phyloP scores from a whole-genome alignment of 2,888 invertebrate genomes.

The Dolichopus griseipennis region DNA sequence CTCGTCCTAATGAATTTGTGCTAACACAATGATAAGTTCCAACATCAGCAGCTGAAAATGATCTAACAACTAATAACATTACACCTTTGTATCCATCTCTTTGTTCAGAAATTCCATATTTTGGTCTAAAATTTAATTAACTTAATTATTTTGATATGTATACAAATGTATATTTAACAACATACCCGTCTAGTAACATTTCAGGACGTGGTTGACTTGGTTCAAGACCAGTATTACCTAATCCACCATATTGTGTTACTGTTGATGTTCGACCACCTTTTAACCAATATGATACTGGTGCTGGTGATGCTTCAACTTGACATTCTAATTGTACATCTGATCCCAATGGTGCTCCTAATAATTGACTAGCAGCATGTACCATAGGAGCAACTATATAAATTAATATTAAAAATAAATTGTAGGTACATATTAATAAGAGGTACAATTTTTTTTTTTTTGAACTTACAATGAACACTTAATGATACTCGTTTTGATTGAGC shows the following conservation, averaged over 20 bases:
- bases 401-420: background rate
- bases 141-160: background rate
- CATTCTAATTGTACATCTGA: constrained; percentile 81
- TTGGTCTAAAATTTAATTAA: constrained; percentile 32
- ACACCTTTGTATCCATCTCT: constrained; percentile 42
- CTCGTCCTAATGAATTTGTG: constrained; percentile 58
- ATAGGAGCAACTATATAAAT: constrained; percentile 65
- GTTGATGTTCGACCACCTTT: constrained; percentile 40
- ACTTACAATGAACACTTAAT: constrained; percentile 85
- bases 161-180: constrained; percentile 15
- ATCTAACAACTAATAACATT: constrained; percentile 41
- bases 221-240: constrained; percentile 34
- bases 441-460: constrained; percentile 13
- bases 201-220: constrained; percentile 47
- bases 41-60: constrained; percentile 52
- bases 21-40: constrained; percentile 70
- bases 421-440: no score
- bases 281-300: constrained; percentile 44
- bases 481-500: constrained; percentile 83
- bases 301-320: constrained; percentile 78
- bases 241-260: constrained; percentile 33
- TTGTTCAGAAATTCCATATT: constrained; percentile 43
- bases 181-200: constrained; percentile 76
- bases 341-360: constrained; percentile 76
- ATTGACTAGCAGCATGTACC: constrained; percentile 80